Percentiles rank a stretch among this genome's conserved stretches.
phyloP scores from a whole-genome alignment of 2,797 vertebrate species.

The Enteromius paludinosus region DNA sequence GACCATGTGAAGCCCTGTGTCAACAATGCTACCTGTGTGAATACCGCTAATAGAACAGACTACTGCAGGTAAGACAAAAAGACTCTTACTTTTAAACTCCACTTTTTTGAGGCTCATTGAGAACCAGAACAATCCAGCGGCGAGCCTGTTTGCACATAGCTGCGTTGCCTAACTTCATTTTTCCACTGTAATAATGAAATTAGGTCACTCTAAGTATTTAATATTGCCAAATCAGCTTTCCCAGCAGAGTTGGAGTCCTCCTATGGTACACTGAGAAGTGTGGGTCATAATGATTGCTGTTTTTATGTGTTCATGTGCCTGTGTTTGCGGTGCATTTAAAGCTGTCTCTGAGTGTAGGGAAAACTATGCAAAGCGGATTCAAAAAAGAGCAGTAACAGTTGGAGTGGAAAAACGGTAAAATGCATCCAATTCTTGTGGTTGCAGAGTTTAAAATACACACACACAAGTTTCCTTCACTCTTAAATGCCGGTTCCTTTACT shows the following conservation, averaged over 20 bases:
- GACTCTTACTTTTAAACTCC: constrained; percentile 8
- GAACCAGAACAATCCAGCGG: constrained; percentile 4
- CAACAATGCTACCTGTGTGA: constrained; percentile 88
- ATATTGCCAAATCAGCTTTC: constrained; percentile 21
- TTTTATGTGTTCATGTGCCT: constrained; percentile 5
- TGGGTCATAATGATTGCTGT: neutral
- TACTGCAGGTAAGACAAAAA: constrained; percentile 88
- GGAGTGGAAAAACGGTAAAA: constrained; percentile 51
- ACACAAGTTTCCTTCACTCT: constrained; percentile 17
- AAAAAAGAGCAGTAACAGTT: constrained; percentile 40
- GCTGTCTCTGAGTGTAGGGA: constrained; percentile 28
- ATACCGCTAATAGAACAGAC: constrained; percentile 85
- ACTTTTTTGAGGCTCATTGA: neutral
- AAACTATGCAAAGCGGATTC: constrained; percentile 50
- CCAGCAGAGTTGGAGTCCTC: constrained; percentile 4
- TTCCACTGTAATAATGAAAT: constrained; percentile 22
- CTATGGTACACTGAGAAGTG: neutral
- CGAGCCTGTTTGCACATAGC: constrained; percentile 16
- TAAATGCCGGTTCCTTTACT: constrained; percentile 17
- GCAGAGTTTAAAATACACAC: constrained; percentile 9
- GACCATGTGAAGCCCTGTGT: constrained; percentile 86
- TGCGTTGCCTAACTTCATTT: constrained; percentile 31
- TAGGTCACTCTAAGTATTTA: constrained; percentile 6
- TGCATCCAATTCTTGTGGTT: constrained; percentile 45
- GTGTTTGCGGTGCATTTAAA: constrained; percentile 26